Conservation (phyloP, 2,888 invertebrate species). For the Pristionchus exspectatus region DNA sequence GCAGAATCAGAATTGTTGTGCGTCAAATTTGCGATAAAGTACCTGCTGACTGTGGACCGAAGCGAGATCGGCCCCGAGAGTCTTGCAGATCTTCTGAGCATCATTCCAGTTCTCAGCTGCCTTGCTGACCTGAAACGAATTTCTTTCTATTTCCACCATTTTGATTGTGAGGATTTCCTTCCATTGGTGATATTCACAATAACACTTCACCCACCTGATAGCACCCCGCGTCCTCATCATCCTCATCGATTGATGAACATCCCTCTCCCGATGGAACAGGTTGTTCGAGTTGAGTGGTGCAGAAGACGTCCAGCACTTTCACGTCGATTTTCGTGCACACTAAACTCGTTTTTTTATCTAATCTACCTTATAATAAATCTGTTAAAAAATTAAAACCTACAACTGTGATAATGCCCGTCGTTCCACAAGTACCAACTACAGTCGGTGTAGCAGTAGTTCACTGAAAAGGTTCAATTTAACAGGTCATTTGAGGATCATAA, state of each 20-base stretch:
- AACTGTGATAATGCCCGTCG: conserved; percentile 17
- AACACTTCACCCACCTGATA: not conserved
- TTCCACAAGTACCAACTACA: conserved; percentile 22
- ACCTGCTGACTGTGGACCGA: not conserved
- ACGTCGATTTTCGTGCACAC: conserved; percentile 21
- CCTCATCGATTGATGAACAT: not conserved
- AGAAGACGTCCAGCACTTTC: not conserved
- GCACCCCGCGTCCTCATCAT: not conserved
- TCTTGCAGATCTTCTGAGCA: not conserved
- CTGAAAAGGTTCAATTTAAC: not conserved
- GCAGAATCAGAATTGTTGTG: not conserved
- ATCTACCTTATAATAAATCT: not conserved
- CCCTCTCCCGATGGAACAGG: not conserved
- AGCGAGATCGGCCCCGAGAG: not conserved
- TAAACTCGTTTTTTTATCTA: not conserved
- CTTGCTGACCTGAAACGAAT: not conserved
- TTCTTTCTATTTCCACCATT: not conserved
- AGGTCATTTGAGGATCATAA: too few species aligned
- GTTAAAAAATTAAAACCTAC: not conserved
- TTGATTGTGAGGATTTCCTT: not conserved
- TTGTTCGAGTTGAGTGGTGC: not conserved
- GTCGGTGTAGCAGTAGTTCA: conserved; percentile 25
- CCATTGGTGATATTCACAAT: not conserved
- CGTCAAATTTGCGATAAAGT: not conserved
- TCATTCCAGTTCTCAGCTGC: not conserved